These are phyloP conservation scores for Oryzias sinensis DNA, from an alignment of 2,797 vertebrate species.

Conservation along the genomic window DNA sequence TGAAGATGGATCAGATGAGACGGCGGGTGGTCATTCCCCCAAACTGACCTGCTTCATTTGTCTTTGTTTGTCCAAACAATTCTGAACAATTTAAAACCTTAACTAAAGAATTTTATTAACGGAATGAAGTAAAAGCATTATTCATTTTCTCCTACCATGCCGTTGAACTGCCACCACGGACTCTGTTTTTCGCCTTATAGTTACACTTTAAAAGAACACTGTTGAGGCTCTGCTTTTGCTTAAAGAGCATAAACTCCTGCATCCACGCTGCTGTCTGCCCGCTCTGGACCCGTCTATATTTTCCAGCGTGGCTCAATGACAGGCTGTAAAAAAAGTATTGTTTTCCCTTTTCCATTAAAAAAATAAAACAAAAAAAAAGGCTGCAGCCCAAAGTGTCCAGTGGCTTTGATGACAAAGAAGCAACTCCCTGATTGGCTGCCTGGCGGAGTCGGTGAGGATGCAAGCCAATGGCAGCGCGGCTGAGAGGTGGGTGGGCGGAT, in stretches of 20 bases:
- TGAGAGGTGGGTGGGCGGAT: conserved; percentile 36
- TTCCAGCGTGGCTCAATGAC: conserved; percentile 43
- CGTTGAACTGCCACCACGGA: conserved; percentile 16
- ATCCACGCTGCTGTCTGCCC: conserved; percentile 7
- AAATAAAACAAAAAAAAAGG: conserved; percentile 56
- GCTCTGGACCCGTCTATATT: conserved; percentile 12
- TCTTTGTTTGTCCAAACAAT: neutral
- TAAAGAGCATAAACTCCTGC: neutral
- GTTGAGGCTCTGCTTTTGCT: conserved; percentile 10
- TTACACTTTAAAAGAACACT: conserved; percentile 8
- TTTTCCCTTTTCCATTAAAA: conserved; percentile 9
- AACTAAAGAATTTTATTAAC: neutral
- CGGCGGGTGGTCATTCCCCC: conserved; percentile 1
- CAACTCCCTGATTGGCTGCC: conserved; percentile 82
- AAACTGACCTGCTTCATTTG: neutral
- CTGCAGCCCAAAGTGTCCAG: conserved; percentile 70
- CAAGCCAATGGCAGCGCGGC: conserved; percentile 80
- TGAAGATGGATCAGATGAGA: conserved; percentile 27
- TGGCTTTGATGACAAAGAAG: conserved; percentile 72
- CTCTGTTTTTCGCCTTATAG: too few species aligned
- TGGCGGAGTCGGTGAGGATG: conserved; percentile 71
- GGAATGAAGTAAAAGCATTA: neutral
- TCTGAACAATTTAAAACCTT: neutral
- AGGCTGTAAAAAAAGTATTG: conserved; percentile 21
- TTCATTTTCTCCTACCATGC: conserved; percentile 34